These are phyloP conservation scores for Dipodomys stephensi DNA, from an alignment of 2,113 vertebrate genomes.

Conservation along the genomic window DNA sequence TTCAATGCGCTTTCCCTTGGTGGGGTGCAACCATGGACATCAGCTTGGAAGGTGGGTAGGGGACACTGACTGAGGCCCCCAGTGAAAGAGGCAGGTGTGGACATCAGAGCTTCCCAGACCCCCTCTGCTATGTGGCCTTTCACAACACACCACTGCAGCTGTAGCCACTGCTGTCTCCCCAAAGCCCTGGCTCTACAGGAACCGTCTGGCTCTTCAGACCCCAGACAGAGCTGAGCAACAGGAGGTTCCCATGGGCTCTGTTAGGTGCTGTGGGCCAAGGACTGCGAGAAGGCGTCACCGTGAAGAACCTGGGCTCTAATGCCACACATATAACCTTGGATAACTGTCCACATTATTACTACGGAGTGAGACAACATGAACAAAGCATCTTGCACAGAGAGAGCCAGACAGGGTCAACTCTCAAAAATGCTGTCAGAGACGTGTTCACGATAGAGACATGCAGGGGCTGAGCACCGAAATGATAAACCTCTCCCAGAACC, in stretches of 20 bases:
- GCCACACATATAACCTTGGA: neutral
- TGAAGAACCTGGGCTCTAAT: too few relatives aligned
- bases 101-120: neutral
- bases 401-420: neutral
- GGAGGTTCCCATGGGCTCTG: too few relatives aligned
- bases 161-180: neutral
- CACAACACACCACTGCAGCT: neutral
- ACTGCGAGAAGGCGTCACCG: too few relatives aligned
- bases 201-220: neutral
- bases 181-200: neutral
- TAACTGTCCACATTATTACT: neutral
- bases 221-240: neutral
- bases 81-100: neutral
- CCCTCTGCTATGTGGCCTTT: accelerated
- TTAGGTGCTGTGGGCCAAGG: neutral
- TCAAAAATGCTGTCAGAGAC: neutral
- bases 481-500: neutral
- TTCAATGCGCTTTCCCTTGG: neutral
- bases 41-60: neutral
- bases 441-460: accelerated
- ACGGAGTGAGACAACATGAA: neutral
- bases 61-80: neutral
- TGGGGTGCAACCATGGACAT: neutral
- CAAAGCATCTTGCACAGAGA: neutral
- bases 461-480: neutral